Base-by-base conservation (phyloP, 2,888 invertebrate genomes). In the Rhagophthalmus giganteus region DNA sequence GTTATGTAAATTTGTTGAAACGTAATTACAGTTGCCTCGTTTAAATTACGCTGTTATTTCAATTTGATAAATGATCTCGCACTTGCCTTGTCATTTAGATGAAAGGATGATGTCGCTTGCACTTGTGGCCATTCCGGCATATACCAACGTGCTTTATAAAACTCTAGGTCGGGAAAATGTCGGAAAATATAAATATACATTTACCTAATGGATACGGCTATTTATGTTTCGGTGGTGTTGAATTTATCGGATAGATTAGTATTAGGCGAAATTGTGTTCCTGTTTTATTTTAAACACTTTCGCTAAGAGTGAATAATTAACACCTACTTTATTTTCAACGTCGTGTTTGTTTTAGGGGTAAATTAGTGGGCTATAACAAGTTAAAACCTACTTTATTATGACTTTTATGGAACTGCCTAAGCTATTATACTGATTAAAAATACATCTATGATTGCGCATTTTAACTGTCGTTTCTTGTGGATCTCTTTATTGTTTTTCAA, bases 121-220 rank as follows among this genome's bases (percentile, higher is more conserved):
- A n/a, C n/a, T n/a, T n/a, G 7, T 7, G 20, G 7, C 7, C 20
- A 20, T 20, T 20, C 7, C 7, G 20, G 3, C 7, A 20, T 20
- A 20, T 20, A 20, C 20, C 7, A 3, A 20, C 20, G 20, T 20
- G 3, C 20, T 41, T 41, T 32, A 14, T 30, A 24, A 31, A 41
- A 9, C 10, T 24, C 15, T 32, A 10, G 10, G 30, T 15, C 12
- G n/a, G 31, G 26, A 32, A 31, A 12, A n/a, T 12, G 13, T 32
- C 31, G 31, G 40, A 41, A 41, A 41, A 41, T 41, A 41, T 41
- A 41, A 41, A 41, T 41, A 41, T 12, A 28, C 40, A 41, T 41
- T 41, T 10, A 12, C n/a, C 20, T 41, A 41, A 32, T 41, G 40
- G 24, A 32, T 31, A 24, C 20, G 32, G 11, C 31, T 32, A 3